These are phyloP conservation scores for Papilio elwesi DNA, from an alignment of 2,888 invertebrate genomes.

Conservation along the genomic window DNA sequence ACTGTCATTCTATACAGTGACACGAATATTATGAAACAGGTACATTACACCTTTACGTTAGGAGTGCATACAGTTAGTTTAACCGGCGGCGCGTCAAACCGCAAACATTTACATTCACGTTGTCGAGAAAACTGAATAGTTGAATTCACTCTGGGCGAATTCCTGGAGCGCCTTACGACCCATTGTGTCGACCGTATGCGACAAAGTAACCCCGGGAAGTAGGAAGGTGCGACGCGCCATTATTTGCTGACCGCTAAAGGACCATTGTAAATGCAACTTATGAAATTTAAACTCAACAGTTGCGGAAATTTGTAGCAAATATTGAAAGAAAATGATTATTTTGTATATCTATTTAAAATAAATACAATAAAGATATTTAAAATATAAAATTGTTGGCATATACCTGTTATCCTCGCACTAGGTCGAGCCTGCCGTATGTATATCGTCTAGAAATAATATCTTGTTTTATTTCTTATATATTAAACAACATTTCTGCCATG, in stretches of 20 bases:
- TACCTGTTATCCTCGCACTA: no score
- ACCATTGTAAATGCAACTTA: slow-evolving; percentile 29
- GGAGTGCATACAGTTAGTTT: slow-evolving; percentile 43
- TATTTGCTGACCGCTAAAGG: slow-evolving; percentile 39
- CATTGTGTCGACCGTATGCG: slow-evolving; percentile 62
- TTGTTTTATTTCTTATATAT: no score
- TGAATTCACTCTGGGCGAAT: slow-evolving; percentile 69
- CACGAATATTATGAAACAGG: slow-evolving; percentile 26
- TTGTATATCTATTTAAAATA: no score
- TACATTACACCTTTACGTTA: slow-evolving; percentile 30
- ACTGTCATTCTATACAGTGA: slow-evolving; percentile 17
- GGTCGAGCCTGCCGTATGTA: no score
- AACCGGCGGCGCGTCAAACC: slow-evolving; percentile 48
- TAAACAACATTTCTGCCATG: no score
- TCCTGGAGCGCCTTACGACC: slow-evolving; percentile 68
- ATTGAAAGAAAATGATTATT: background rate
- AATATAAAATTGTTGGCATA: no score
- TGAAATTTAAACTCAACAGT: slow-evolving; percentile 15
- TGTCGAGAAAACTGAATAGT: slow-evolving; percentile 67
- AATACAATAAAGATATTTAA: no score
- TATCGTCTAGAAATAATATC: no score
- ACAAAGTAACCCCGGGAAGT: slow-evolving; percentile 57
- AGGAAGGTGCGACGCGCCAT: slow-evolving; percentile 42
- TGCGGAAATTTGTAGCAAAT: slow-evolving; percentile 6
- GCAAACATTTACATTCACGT: slow-evolving; percentile 56